These are phyloP conservation scores for Synergus umbraculus DNA, from an alignment of 2,888 invertebrate genomes.

Conservation along the genomic window DNA sequence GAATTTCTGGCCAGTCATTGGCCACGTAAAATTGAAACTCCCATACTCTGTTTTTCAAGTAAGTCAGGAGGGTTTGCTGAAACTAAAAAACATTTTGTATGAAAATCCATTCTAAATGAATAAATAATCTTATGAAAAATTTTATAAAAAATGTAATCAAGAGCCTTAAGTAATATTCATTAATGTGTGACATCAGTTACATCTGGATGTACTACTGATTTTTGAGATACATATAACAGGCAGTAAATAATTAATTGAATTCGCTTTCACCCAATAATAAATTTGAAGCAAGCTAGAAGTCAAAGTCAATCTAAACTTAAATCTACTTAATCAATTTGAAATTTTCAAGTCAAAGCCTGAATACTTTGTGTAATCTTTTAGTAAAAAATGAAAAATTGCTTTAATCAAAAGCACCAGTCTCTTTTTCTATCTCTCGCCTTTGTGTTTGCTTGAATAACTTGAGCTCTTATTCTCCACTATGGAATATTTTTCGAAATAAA, in stretches of 20 bases:
- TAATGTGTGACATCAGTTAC: not conserved
- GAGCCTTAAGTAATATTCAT: not conserved
- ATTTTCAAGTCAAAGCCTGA: not conserved
- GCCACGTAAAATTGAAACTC: conserved; percentile 94
- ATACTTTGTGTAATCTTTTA: not conserved
- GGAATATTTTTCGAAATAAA: not conserved
- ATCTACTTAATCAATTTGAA: not conserved
- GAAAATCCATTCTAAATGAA: not conserved
- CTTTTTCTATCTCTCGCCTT: not conserved
- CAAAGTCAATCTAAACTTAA: not conserved
- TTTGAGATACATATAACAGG: not conserved
- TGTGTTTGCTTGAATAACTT: not conserved
- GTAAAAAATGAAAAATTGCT: not conserved
- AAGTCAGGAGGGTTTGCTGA: conserved; percentile 94
- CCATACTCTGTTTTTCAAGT: conserved; percentile 92
- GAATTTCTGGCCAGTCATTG: conserved; percentile 89
- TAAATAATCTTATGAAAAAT: too few species aligned
- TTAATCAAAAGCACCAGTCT: not conserved
- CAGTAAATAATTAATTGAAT: not conserved
- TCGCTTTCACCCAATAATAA: too few species aligned
- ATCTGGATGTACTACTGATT: not conserved
- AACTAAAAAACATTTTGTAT: conserved; percentile 81
- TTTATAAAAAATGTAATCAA: not conserved
- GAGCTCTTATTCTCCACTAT: not conserved
- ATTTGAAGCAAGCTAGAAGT: not conserved